Conservation (phyloP, 2,888 invertebrate species). For the Amphipoea oculea region DNA sequence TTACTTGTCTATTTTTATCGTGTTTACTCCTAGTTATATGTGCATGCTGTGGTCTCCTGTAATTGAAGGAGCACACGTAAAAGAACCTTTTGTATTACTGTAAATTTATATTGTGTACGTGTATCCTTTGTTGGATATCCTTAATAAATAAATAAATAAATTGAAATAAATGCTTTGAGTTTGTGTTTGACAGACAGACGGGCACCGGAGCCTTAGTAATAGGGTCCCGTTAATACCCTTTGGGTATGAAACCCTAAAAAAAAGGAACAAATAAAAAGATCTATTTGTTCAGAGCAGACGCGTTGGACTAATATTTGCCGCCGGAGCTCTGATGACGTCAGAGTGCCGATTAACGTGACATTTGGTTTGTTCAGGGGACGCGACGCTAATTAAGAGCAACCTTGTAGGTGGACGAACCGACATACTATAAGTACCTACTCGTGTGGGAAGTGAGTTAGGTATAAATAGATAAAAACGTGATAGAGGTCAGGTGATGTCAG, state of each 20-base stretch:
- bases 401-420: constrained; percentile 24
- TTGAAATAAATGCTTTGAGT: no score
- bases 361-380: constrained; percentile 45
- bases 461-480: background rate
- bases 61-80: no score
- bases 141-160: no score
- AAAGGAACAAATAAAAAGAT: constrained; percentile 34
- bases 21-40: no score
- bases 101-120: no score
- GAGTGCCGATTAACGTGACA: constrained; percentile 35
- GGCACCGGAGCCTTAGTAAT: background rate
- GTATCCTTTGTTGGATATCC: no score
- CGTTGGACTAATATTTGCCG: constrained; percentile 55
- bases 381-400: constrained; percentile 52
- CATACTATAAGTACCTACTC: background rate
- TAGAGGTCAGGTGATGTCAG: background rate
- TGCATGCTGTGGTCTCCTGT: no score
- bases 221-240: background rate
- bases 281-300: constrained; percentile 48
- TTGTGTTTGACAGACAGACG: background rate
- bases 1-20: no score
- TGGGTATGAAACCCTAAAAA: background rate
- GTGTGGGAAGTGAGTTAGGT: background rate
- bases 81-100: no score
- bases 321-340: constrained; percentile 48